Evolutionary conservation across 92 coral and sea anemone species (phyloP).

Genomic region (Umimayanthus chanpuru): DNA sequence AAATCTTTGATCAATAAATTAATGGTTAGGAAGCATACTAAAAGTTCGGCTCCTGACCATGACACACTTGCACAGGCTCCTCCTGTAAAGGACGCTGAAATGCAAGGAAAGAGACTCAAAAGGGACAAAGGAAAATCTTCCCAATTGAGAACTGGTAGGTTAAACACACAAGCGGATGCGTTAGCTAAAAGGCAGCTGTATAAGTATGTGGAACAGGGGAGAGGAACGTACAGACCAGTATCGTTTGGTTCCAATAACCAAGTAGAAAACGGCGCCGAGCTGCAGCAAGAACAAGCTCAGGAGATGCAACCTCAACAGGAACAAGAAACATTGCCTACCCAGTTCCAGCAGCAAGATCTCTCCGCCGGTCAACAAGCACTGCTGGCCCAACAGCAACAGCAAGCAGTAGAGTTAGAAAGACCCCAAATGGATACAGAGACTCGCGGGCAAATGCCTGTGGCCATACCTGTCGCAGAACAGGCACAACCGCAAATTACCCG

Average conservation of each 20-base stretch:
- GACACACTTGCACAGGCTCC: neutral
- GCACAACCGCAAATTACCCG: constrained; percentile 8
- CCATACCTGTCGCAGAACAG: neutral
- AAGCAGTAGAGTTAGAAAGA: constrained; percentile 21
- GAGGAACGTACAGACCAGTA: neutral
- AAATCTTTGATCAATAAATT: neutral
- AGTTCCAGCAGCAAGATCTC: constrained; percentile 1
- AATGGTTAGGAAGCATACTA: neutral
- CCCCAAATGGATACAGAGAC: constrained; percentile 29
- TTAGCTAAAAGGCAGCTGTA: constrained; percentile 27
- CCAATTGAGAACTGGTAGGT: neutral
- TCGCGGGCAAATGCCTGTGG: constrained; percentile 17
- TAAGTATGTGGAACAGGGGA: constrained; percentile 2
- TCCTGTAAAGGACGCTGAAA: neutral
- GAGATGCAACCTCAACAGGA: neutral
- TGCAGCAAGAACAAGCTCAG: constrained; percentile 6
- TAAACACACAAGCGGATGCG: neutral
- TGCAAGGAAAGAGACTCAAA: constrained; percentile 3
- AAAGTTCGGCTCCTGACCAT: neutral
- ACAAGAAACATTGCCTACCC: constrained; percentile 11
- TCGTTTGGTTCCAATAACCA: neutral
- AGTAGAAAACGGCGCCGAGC: neutral
- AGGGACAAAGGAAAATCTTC: neutral
- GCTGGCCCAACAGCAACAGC: constrained; percentile 46
- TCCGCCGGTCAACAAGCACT: constrained; percentile 39